Evolutionary conservation across 2,888 invertebrate species (phyloP).

Genomic region (Amphipoea oculea): DNA sequence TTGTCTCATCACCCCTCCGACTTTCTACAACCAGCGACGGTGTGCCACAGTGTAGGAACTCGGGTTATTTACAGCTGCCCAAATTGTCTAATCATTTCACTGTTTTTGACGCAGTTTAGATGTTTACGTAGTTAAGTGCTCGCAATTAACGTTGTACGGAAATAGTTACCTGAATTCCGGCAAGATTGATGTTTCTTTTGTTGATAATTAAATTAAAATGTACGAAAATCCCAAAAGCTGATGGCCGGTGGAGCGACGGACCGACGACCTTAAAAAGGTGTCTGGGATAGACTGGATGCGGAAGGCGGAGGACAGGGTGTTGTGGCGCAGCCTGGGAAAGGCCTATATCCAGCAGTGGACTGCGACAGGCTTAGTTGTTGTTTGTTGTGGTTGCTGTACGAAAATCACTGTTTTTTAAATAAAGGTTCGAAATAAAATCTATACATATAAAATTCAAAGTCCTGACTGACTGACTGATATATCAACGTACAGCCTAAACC

Average conservation of each 20-base stretch:
- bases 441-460: too few relatives aligned
- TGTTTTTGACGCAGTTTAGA: slow-evolving; percentile 63
- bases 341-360: background rate
- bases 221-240: background rate
- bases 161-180: slow-evolving; percentile 30
- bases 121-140: slow-evolving; percentile 39
- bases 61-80: slow-evolving; percentile 60
- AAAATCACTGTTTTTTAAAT: background rate
- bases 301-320: background rate
- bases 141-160: slow-evolving; percentile 31
- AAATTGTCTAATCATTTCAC: slow-evolving; percentile 66
- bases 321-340: too few relatives aligned
- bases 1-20: background rate
- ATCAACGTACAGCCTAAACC: too few relatives aligned
- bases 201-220: slow-evolving; percentile 15
- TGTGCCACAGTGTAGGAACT: slow-evolving; percentile 34
- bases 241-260: background rate
- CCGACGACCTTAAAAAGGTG: background rate
- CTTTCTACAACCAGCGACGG: background rate
- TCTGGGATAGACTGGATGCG: background rate
- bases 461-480: too few relatives aligned
- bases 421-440: background rate
- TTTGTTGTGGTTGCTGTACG: background rate
- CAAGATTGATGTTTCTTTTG: slow-evolving; percentile 11
- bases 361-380: background rate